Evolutionary conservation across 2,888 invertebrate species (phyloP).

Genomic region (Rhopalosiphum nymphaeae): DNA sequence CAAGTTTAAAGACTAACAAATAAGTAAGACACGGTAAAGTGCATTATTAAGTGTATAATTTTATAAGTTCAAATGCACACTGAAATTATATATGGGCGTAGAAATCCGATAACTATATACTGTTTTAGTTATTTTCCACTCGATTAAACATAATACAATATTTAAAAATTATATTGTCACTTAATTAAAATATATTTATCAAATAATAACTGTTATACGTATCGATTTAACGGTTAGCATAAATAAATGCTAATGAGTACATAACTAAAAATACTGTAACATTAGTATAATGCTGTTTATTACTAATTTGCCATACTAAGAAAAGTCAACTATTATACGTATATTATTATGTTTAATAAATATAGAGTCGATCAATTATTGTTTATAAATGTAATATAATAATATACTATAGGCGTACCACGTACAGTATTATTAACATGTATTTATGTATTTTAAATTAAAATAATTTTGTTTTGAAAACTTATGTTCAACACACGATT

Average conservation of each 20-base stretch:
- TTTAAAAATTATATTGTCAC: background rate
- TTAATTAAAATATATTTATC: background rate
- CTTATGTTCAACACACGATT: background rate
- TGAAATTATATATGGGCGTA: background rate
- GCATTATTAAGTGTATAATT: background rate
- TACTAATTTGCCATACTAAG: background rate
- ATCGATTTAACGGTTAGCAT: background rate
- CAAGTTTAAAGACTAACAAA: conserved; percentile 2
- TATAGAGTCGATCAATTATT: background rate
- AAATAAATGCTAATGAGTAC: background rate
- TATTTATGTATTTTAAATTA: background rate
- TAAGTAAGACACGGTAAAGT: background rate
- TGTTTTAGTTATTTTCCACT: background rate
- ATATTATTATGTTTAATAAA: background rate
- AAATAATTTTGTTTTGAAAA: background rate
- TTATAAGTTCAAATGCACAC: background rate
- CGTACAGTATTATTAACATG: background rate
- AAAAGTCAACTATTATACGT: background rate
- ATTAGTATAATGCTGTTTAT: background rate
- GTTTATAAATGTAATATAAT: background rate
- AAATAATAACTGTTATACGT: background rate
- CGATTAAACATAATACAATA: background rate
- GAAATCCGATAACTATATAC: too few relatives aligned
- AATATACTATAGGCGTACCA: background rate
- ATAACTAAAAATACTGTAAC: background rate